Conservation (phyloP, 2,888 invertebrate genomes). For the Ormyrus labotus region DNA sequence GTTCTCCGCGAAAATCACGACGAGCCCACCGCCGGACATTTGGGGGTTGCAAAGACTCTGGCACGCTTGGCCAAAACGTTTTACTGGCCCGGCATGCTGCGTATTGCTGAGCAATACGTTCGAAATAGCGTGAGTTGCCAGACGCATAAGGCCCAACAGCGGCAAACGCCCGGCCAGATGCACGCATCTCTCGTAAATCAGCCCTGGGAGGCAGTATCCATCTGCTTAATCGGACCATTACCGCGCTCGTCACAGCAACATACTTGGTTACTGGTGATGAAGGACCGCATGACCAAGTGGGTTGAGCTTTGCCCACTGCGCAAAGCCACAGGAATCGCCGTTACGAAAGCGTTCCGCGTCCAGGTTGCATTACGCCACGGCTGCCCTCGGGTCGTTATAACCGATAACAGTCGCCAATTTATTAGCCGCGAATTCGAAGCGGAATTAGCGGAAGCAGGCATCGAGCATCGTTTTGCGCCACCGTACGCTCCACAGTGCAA, state of each 20-base stretch:
- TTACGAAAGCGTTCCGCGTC: neutral
- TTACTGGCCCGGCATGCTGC: too few species aligned
- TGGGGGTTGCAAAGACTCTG: conserved; percentile 49
- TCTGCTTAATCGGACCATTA: neutral
- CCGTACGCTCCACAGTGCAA: neutral
- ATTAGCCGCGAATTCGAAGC: conserved; percentile 12
- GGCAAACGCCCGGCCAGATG: neutral
- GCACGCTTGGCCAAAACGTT: neutral
- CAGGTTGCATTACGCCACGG: conserved; percentile 16
- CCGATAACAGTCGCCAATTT: conserved; percentile 49
- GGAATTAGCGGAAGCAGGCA: neutral
- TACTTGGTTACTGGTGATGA: conserved; percentile 40
- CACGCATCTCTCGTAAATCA: neutral
- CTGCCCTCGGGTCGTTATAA: neutral
- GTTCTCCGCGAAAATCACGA: neutral
- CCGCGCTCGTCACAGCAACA: neutral
- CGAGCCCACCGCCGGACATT: conserved; percentile 57
- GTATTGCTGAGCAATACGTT: conserved; percentile 59
- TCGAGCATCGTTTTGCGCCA: neutral
- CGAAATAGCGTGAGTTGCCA: conserved; percentile 54
- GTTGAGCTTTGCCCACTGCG: conserved; percentile 26
- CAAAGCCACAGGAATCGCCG: neutral
- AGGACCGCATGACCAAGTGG: conserved; percentile 54
- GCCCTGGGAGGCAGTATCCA: conserved; percentile 2
- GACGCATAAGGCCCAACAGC: neutral